Conservation (phyloP, 2,797 vertebrate genomes). For the Macrochelys suwanniensis region DNA sequence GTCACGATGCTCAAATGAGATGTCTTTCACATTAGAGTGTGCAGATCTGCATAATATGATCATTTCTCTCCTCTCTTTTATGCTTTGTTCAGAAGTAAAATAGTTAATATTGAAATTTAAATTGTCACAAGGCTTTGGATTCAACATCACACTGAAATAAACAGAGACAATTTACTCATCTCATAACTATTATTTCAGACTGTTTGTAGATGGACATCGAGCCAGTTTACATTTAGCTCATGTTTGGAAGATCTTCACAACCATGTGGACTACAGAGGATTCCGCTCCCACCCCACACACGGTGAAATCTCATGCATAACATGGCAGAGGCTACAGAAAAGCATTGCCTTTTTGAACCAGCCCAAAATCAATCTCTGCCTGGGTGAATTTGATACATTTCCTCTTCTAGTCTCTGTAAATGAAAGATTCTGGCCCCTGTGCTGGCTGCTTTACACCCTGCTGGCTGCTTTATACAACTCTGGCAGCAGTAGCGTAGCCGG, state of each 20-base stretch:
- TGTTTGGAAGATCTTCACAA: neutral
- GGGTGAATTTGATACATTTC: neutral
- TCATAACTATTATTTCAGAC: neutral
- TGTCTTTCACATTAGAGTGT: neutral
- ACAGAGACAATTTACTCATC: rapidly evolving
- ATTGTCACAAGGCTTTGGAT: rapidly evolving
- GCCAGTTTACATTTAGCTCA: neutral
- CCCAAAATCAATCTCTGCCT: slow-evolving; percentile 47
- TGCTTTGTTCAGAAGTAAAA: neutral
- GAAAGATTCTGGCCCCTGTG: neutral
- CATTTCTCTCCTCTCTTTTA: neutral
- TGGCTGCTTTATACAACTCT: neutral
- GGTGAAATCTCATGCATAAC: rapidly evolving
- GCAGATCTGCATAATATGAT: rapidly evolving
- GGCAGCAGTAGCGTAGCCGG: neutral
- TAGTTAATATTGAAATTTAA: neutral
- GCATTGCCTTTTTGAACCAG: neutral
- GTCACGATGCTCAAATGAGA: neutral
- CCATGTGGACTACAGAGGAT: neutral
- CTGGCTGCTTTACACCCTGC: rapidly evolving
- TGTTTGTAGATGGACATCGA: neutral
- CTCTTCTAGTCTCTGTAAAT: neutral
- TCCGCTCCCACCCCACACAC: neutral
- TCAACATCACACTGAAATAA: neutral
- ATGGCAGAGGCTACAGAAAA: rapidly evolving